Evolutionary conservation across 2,888 invertebrate species (phyloP).

Genomic region (Dynastes tityus): DNA sequence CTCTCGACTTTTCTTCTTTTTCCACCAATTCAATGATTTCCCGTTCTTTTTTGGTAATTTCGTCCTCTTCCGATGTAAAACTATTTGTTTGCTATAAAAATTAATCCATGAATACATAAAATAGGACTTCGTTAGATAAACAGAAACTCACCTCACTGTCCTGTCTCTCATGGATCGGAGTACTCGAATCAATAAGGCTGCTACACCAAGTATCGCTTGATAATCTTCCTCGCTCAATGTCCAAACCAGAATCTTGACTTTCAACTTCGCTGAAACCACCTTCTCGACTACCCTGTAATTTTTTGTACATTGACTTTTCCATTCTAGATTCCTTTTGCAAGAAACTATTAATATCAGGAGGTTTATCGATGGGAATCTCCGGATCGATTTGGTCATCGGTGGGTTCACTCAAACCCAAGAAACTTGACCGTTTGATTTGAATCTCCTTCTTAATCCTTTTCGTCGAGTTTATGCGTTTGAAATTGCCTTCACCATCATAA

Average conservation of each 20-base stretch:
- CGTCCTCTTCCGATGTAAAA: constrained; percentile 86
- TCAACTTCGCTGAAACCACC: constrained; percentile 70
- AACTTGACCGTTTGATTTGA: constrained; percentile 87
- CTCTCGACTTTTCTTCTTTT: constrained; percentile 76
- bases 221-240: constrained; percentile 74
- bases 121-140: constrained; percentile 9
- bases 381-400: constrained; percentile 80
- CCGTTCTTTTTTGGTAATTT: constrained; percentile 78
- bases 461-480: constrained; percentile 85
- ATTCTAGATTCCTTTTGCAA: constrained; percentile 86
- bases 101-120: constrained; percentile 3
- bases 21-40: constrained; percentile 79
- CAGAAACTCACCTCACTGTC: constrained; percentile 79
- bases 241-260: constrained; percentile 86
- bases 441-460: constrained; percentile 90
- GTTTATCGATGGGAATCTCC: constrained; percentile 78
- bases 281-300: constrained; percentile 63
- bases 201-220: constrained; percentile 77
- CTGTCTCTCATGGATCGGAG: constrained; percentile 79
- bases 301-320: constrained; percentile 84
- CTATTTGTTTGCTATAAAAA: constrained; percentile 75
- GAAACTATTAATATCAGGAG: constrained; percentile 86
- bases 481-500: constrained; percentile 67
- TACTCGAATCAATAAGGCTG: constrained; percentile 63
- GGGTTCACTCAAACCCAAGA: constrained; percentile 87